Base-by-base conservation (phyloP, 2,797 vertebrate species). In the Botia kubotai region DNA sequence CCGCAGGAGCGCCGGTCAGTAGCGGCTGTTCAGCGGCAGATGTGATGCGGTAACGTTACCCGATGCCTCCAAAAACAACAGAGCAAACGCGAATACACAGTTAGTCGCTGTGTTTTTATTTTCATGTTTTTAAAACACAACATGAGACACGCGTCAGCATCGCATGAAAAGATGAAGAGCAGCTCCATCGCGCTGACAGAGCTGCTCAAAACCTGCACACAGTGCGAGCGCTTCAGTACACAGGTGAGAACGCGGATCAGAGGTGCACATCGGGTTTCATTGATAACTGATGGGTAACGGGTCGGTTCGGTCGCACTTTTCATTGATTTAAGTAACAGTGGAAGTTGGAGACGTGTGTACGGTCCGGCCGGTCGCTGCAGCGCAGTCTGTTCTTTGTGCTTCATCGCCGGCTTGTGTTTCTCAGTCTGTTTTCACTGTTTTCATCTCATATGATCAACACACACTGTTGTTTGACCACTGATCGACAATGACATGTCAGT, bases 111-210 rank as follows among this genome's bases (percentile, higher is more conserved):
- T 33, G 19, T 82, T 86, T 77, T 19, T 10, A 65, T 1, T 87
- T 83, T 62, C 46, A 63, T 80, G 57, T 26, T 26, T 26, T 26
- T 26, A 63, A 74, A 83, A 85, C 86, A 79, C 87, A 92, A 87
- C 69, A 95, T 95, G 95, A 94, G 93, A 91, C 93, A 93, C 87
- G 93, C 93, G 16, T 89, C 93, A 50, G 85, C 90, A 85, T 88
- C 92, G 70, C 87, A 90, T 80, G 86, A 93, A 85, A 88, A 88
- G 83, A 91, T 90, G 89, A 93, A 93, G 84, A 91, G 90, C 88
- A 86, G 79, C 83, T 90, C 87, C 66, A 81, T 93, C 1, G 83
- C 90, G 33, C 91, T 93, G 88, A 90, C 91, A 88, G 85, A 87
- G 75, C 86, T 93, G 69, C 88, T 93, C 36, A 94, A 95, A 89